phyloP scores from a whole-genome alignment of 2,113 vertebrate species.

The Haplochromis burtoni region DNA sequence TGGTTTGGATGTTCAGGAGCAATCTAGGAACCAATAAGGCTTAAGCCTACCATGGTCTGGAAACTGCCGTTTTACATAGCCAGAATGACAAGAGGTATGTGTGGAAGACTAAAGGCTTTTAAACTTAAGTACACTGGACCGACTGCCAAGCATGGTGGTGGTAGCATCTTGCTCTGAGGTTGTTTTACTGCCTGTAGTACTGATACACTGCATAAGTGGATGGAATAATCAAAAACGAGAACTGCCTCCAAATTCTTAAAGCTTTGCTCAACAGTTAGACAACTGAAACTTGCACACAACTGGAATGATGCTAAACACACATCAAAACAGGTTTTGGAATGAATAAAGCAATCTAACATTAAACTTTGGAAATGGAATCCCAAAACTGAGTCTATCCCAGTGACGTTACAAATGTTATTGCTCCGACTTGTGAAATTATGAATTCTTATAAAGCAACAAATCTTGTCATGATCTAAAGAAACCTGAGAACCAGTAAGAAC shows the following conservation, averaged over 20 bases:
- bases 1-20: neutral
- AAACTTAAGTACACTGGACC: neutral
- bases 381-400: neutral
- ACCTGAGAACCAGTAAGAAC: neutral
- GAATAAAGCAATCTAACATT: neutral
- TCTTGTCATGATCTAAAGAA: neutral
- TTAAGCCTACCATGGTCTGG: neutral
- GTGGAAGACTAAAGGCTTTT: neutral
- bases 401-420: neutral
- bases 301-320: neutral
- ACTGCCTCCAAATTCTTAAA: neutral
- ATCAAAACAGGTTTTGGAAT: neutral
- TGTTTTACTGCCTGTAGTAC: neutral
- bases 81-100: neutral
- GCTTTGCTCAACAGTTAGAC: neutral
- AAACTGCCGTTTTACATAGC: neutral
- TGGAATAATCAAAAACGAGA: neutral
- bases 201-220: neutral
- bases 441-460: neutral
- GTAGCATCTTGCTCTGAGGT: neutral
- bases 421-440: neutral
- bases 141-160: neutral
- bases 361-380: neutral
- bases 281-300: neutral
- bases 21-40: neutral